Conservation (phyloP, 1,140 invertebrate species). For the Thaumetopoea pityocampa region DNA sequence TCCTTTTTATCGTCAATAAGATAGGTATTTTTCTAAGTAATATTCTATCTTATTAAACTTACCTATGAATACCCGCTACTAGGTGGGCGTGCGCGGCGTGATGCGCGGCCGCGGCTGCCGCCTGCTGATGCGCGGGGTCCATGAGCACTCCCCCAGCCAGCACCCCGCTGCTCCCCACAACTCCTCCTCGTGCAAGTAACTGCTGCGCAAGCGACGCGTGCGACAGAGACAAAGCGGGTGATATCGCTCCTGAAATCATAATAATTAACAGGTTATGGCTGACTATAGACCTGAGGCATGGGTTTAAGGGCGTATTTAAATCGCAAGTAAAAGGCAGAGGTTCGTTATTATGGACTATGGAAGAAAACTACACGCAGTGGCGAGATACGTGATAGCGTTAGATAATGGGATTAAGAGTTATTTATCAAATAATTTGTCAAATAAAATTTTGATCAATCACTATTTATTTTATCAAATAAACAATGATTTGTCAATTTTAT, state of each 20-base stretch:
- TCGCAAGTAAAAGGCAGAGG: too few relatives aligned
- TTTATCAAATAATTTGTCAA: too few relatives aligned
- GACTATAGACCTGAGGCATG: not conserved
- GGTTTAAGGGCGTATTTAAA: too few relatives aligned
- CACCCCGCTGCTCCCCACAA: slow-evolving; percentile 52
- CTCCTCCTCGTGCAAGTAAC: slow-evolving; percentile 57
- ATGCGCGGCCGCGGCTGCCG: slow-evolving; percentile 62
- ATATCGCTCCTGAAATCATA: slow-evolving; percentile 64
- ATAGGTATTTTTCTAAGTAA: too few relatives aligned
- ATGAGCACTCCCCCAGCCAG: slow-evolving; percentile 53
- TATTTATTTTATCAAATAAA: too few relatives aligned
- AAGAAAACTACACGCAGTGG: too few relatives aligned
- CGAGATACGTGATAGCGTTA: too few relatives aligned
- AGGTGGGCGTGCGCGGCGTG: slow-evolving; percentile 65
- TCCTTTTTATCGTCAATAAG: too few relatives aligned
- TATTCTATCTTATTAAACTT: not conserved
- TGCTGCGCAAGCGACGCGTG: slow-evolving; percentile 74
- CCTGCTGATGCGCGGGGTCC: slow-evolving; percentile 65
- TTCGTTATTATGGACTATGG: too few relatives aligned
- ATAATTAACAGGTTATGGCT: not conserved
- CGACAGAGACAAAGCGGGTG: slow-evolving; percentile 71
- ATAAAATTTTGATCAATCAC: too few relatives aligned
- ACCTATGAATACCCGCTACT: slow-evolving; percentile 66
- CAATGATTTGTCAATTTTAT: too few relatives aligned
- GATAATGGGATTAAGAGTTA: too few relatives aligned